Percentiles rank a stretch among this genome's conserved stretches.
phyloP scores from a whole-genome alignment of 2,888 invertebrate species.

The Agriotes lineatus region DNA sequence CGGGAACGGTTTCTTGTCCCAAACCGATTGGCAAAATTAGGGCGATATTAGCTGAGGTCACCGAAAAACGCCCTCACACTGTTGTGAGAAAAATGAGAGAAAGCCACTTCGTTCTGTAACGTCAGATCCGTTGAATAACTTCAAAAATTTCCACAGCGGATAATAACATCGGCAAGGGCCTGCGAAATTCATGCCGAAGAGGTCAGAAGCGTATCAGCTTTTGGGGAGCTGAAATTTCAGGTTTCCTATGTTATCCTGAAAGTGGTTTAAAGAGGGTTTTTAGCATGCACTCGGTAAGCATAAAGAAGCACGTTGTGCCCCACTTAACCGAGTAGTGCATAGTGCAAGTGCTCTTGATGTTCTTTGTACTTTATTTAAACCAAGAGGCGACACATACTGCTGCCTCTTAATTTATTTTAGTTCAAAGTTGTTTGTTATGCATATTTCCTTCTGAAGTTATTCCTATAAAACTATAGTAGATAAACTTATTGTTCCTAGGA shows the following conservation, averaged over 20 bases:
- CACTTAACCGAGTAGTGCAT: not conserved
- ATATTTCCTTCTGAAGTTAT: not conserved
- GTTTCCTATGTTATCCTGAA: conserved; percentile 6
- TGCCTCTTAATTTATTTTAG: not conserved
- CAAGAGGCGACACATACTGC: not conserved
- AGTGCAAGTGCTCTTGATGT: conserved; percentile 5
- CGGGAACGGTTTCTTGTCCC: too few species aligned
- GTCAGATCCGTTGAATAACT: too few species aligned
- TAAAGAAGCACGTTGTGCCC: conserved; percentile 19
- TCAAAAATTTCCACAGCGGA: too few species aligned
- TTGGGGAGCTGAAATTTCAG: not conserved
- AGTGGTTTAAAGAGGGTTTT: conserved; percentile 12
- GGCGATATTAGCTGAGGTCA: too few species aligned
- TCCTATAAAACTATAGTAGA: too few species aligned
- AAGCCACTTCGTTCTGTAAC: too few species aligned
- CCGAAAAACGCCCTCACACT: too few species aligned
- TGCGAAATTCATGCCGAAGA: too few species aligned
- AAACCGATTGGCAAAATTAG: too few species aligned
- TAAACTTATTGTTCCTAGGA: too few species aligned
- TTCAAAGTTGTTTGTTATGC: not conserved
- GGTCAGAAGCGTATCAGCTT: not conserved
- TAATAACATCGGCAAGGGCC: too few species aligned
- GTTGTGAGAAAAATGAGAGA: too few species aligned
- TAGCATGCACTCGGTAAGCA: conserved; percentile 3
- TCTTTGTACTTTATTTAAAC: conserved; percentile 12